Base-by-base conservation (phyloP, 2,888 invertebrate genomes). In the Epinotia bilunana region DNA sequence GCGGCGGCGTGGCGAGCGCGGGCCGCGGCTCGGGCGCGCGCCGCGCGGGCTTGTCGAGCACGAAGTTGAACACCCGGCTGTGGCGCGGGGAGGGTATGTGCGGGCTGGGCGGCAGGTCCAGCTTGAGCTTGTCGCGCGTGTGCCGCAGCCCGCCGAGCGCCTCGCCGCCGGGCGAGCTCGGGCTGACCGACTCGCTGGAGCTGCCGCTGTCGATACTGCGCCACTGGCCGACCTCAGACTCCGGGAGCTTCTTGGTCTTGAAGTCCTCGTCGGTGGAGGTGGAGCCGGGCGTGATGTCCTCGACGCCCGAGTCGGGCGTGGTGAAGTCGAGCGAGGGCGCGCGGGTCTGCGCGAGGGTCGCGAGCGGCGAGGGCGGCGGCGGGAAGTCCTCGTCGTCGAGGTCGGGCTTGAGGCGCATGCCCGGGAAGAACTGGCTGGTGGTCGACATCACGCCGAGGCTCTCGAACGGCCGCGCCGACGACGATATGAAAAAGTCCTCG, bases 401-500 rank as follows among this genome's bases (percentile, higher is more conserved):
- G 58, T 87, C 81, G 6, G 86, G 86, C 82, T 91, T 91, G 76
- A 88, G 81, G 81, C 91, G 90, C 87, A 93, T 92, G 70, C 96
- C 96, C 55, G 96, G 96, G 92, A 96, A 96, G 92, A 96, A 96
- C 89, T 96, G 96, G 84, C 96, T 96, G 76, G 95, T 95, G 49
- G 91, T 90, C 43, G 92, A 91, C 89, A 94, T 88, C 61, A 95
- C 87, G 82, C 94, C 94, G 78, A 95, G 92, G 79, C 94, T 94
- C 87, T 96, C 96, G 89, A 97, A 97, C n/a, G 96, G 96, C 73
- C 95, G 95, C 77, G 96, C 95, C 49, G 96, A 96, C 77, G 96
- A 96, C 80, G 96, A 96, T 80, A 97, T 96, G 90, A 95, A 97
- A 89, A 97, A 97, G 82, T 97, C 97, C 79, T 96, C 96, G 82